Conservation (phyloP, 2,113 vertebrate genomes). For the Caloenas nicobarica region DNA sequence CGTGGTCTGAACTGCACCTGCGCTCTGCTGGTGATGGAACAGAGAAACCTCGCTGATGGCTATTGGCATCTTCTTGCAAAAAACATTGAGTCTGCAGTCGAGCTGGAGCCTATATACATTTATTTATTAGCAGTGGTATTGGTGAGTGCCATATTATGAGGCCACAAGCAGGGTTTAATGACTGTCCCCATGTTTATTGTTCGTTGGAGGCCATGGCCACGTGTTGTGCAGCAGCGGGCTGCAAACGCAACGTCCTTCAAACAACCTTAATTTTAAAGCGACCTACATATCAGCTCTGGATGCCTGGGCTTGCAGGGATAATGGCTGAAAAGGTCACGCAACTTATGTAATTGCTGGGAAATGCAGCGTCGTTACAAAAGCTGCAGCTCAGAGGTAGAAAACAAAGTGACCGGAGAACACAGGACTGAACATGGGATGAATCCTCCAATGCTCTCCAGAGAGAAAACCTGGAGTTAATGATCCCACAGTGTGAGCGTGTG, state of each 20-base stretch:
- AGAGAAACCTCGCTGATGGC: background rate
- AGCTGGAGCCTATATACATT: rapidly evolving
- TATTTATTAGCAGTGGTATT: background rate
- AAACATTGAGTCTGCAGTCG: background rate
- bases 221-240: rapidly evolving
- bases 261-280: background rate
- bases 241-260: background rate
- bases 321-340: background rate
- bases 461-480: background rate
- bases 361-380: background rate
- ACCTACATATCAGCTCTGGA: background rate
- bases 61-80: background rate
- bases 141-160: background rate
- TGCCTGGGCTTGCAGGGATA: background rate
- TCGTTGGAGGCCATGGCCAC: background rate
- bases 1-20: background rate
- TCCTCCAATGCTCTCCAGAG: background rate
- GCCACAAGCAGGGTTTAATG: background rate
- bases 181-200: background rate
- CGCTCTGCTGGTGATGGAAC: background rate
- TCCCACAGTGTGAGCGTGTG: rapidly evolving
- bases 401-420: background rate
- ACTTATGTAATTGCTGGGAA: background rate
- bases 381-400: background rate
- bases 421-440: background rate